phyloP scores from a whole-genome alignment of 1,140 invertebrate species.

The Drusus annulatus region DNA sequence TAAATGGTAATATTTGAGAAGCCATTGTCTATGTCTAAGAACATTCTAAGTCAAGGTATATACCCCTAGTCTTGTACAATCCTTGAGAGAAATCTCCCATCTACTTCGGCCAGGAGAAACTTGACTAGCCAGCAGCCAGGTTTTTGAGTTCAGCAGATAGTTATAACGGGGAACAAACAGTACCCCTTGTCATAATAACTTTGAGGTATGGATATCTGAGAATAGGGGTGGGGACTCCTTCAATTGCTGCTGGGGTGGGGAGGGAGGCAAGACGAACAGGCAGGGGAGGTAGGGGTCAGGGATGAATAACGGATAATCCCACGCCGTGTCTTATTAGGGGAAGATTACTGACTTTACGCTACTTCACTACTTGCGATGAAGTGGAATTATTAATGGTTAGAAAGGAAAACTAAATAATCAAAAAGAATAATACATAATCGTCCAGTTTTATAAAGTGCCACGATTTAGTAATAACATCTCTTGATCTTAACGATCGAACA shows the following conservation, averaged over 20 bases:
- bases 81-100: slow-evolving; percentile 51
- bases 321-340: neutral
- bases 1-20: too few relatives aligned
- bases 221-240: slow-evolving; percentile 33
- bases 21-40: neutral
- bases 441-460: too few relatives aligned
- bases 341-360: neutral
- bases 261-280: neutral
- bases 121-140: slow-evolving; percentile 55
- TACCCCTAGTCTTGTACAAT: slow-evolving; percentile 19
- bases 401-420: too few relatives aligned
- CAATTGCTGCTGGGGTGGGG: slow-evolving; percentile 15
- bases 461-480: too few relatives aligned
- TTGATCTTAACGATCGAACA: too few relatives aligned
- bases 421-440: too few relatives aligned
- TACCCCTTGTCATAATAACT: slow-evolving; percentile 60
- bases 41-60: neutral
- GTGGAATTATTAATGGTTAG: neutral
- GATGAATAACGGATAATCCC: slow-evolving; percentile 20
- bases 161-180: slow-evolving; percentile 58
- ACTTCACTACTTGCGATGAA: neutral
- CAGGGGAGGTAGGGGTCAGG: slow-evolving; percentile 12
- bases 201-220: slow-evolving; percentile 60
- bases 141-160: slow-evolving; percentile 57
- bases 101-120: slow-evolving; percentile 42